Conservation (phyloP, 1,140 invertebrate species). For the Halesus radiatus region DNA sequence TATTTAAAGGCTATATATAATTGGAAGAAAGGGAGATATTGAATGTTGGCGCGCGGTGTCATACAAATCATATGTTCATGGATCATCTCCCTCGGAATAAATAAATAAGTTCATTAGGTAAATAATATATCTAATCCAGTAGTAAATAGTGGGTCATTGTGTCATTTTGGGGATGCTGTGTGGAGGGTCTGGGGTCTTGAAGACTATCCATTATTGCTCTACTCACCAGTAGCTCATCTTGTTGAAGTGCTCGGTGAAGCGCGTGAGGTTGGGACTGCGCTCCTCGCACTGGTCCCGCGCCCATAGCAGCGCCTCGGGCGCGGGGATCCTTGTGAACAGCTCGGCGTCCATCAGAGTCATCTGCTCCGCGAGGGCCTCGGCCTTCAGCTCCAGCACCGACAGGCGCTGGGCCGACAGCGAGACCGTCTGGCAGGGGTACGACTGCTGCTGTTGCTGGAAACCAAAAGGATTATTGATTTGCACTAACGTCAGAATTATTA, state of each 20-base stretch:
- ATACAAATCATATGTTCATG: no score
- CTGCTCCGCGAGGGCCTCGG: slow-evolving; percentile 89
- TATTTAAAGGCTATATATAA: no score
- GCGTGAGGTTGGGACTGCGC: slow-evolving; percentile 94
- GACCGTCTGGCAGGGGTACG: slow-evolving; percentile 58
- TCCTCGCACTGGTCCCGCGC: slow-evolving; percentile 97
- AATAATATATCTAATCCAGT: no score
- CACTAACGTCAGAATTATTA: no score
- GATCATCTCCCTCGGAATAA: no score
- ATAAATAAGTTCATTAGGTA: no score
- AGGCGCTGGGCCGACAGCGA: slow-evolving; percentile 73
- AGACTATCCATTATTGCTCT: no score
- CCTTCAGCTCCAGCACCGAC: slow-evolving; percentile 92
- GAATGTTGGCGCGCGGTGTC: no score
- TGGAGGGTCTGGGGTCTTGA: no score
- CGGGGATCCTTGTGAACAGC: slow-evolving; percentile 96
- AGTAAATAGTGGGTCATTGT: no score
- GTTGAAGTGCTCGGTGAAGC: slow-evolving; percentile 99
- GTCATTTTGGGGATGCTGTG: no score
- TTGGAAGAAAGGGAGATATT: no score
- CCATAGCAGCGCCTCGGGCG: slow-evolving; percentile 97
- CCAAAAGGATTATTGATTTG: not conserved
- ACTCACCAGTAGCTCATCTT: slow-evolving; percentile 97
- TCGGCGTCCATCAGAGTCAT: slow-evolving; percentile 98
- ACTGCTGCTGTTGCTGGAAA: slow-evolving; percentile 46